phyloP scores from a whole-genome alignment of 2,113 vertebrate species.

The Tachysurus fulvidraco region DNA sequence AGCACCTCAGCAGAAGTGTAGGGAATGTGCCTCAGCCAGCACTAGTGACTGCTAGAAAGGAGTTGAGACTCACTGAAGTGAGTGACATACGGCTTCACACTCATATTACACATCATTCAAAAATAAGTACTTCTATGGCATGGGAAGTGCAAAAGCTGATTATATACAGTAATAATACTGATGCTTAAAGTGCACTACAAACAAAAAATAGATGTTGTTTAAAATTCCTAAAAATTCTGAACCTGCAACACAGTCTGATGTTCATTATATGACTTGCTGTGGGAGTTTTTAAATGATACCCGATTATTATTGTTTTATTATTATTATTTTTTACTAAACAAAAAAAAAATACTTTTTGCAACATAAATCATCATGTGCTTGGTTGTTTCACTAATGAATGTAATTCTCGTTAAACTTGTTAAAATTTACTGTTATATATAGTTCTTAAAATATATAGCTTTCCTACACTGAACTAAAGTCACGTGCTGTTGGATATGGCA shows the following conservation, averaged over 20 bases:
- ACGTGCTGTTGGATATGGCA: neutral
- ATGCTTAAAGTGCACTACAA: neutral
- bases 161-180: neutral
- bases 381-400: neutral
- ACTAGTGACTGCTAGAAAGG: constrained; percentile 17
- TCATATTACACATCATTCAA: neutral
- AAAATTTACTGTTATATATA: no score
- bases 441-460: no score
- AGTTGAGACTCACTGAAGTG: constrained; percentile 27
- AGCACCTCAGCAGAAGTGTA: constrained; percentile 37
- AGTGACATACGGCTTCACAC: no score
- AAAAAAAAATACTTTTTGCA: neutral
- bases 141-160: neutral
- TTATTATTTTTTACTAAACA: neutral
- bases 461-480: neutral
- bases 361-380: neutral
- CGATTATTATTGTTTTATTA: no score
- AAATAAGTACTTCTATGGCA: neutral
- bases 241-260: neutral
- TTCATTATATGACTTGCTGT: no score
- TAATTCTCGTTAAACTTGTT: neutral
- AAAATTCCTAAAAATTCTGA: neutral
- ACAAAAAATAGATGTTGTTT: neutral
- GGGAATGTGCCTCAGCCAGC: constrained; percentile 16
- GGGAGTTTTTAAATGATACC: neutral